These are phyloP conservation scores for Oceanodroma tethys DNA, from an alignment of 2,113 vertebrate species.

Conservation along the genomic window DNA sequence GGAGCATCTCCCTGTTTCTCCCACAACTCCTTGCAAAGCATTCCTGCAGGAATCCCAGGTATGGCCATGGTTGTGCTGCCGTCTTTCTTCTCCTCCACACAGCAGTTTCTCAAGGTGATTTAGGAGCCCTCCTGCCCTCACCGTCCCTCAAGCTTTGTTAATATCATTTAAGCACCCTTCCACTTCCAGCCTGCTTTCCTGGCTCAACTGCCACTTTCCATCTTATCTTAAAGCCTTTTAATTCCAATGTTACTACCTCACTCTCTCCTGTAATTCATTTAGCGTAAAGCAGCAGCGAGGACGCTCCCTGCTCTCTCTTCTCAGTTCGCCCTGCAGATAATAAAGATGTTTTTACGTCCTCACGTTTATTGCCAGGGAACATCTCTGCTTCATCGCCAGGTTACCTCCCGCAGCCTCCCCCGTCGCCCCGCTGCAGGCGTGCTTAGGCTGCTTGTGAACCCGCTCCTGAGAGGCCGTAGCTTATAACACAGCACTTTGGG, in stretches of 20 bases:
- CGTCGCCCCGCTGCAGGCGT: accelerated
- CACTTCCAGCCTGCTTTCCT: background rate
- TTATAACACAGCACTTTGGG: background rate
- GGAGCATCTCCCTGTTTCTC: background rate
- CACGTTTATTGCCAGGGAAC: background rate
- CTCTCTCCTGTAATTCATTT: conserved; percentile 36
- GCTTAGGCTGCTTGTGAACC: background rate
- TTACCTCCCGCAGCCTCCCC: background rate
- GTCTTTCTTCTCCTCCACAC: background rate
- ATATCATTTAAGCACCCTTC: background rate
- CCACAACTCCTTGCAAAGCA: background rate
- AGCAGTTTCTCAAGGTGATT: background rate
- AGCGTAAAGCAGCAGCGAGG: background rate
- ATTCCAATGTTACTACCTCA: conserved; percentile 27
- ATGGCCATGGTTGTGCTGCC: background rate
- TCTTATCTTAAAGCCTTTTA: conserved; percentile 31
- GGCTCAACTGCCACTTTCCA: background rate
- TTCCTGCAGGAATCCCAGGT: background rate
- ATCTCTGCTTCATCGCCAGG: background rate
- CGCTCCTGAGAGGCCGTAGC: background rate
- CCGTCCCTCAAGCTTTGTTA: background rate
- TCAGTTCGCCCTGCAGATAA: background rate
- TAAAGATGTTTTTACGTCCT: background rate
- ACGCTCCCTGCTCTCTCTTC: background rate
- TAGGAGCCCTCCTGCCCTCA: background rate